Evolutionary conservation across 1,140 invertebrate genomes (phyloP).

Genomic region (Portunus trituberculatus): DNA sequence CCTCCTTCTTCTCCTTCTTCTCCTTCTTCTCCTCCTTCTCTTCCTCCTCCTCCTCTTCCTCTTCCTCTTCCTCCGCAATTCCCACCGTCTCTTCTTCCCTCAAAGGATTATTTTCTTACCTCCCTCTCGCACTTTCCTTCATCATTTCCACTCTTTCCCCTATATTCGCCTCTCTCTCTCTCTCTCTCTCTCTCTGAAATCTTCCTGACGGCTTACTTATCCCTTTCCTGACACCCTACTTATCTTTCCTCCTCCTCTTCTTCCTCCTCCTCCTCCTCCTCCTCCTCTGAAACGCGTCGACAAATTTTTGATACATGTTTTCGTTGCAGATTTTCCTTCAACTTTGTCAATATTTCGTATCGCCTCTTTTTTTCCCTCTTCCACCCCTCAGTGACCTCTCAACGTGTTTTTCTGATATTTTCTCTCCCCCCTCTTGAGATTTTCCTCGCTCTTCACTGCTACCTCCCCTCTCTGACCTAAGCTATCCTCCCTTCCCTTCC

Average conservation of each 20-base stretch:
- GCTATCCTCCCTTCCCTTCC: neutral
- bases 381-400: too few relatives aligned
- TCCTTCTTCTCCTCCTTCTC: neutral
- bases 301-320: too few relatives aligned
- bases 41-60: neutral
- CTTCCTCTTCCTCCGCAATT: neutral
- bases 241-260: too few relatives aligned
- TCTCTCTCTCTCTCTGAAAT: constrained; percentile 34
- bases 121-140: neutral
- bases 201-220: neutral
- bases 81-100: neutral
- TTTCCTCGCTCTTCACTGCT: neutral
- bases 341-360: neutral
- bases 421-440: too few relatives aligned
- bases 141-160: neutral
- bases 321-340: too few relatives aligned
- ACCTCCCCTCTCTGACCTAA: neutral
- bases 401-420: too few relatives aligned
- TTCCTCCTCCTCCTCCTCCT: too few relatives aligned
- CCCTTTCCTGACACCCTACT: neutral
- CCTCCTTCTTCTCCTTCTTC: too few relatives aligned
- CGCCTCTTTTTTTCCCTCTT: too few relatives aligned
- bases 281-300: too few relatives aligned
- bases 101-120: neutral
- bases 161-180: neutral